These are phyloP conservation scores for Chaenocephalus aceratus DNA, from an alignment of 2,113 vertebrate genomes.

Conservation along the genomic window DNA sequence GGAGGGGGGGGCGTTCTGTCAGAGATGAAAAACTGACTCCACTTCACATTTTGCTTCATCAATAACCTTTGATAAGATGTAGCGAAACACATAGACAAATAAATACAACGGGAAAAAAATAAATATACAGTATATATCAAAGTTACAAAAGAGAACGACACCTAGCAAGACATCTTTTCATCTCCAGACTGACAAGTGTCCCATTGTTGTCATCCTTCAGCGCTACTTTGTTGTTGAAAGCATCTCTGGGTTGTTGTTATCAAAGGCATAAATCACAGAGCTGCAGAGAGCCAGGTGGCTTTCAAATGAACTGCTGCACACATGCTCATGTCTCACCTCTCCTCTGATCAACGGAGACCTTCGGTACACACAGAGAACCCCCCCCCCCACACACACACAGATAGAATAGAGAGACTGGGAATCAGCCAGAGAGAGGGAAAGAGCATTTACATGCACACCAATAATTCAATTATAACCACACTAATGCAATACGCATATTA, in stretches of 20 bases:
- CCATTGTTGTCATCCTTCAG: slow-evolving; percentile 81
- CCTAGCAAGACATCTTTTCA: slow-evolving; percentile 80
- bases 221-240: slow-evolving; percentile 80
- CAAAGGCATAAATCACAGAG: slow-evolving; percentile 82
- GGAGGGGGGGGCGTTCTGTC: slow-evolving; percentile 46
- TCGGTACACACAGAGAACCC: slow-evolving; percentile 61
- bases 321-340: slow-evolving; percentile 74
- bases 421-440: slow-evolving; percentile 56
- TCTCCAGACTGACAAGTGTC: slow-evolving; percentile 83
- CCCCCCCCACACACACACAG: slow-evolving; percentile 26
- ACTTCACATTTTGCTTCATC: slow-evolving; percentile 70
- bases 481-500: slow-evolving; percentile 80
- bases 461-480: slow-evolving; percentile 79
- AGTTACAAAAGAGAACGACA: slow-evolving; percentile 64
- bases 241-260: slow-evolving; percentile 76
- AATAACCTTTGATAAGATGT: slow-evolving; percentile 72
- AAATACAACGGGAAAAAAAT: slow-evolving; percentile 56
- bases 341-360: slow-evolving; percentile 72
- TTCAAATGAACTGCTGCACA: slow-evolving; percentile 78
- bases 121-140: slow-evolving; percentile 56
- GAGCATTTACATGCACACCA: slow-evolving; percentile 72
- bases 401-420: slow-evolving; percentile 60
- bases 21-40: slow-evolving; percentile 70
- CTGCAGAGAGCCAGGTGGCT: slow-evolving; percentile 79
- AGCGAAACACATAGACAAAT: slow-evolving; percentile 59